phyloP scores from a whole-genome alignment of 2,113 vertebrate genomes.

The Oryctolagus cuniculus region mOryCun1.1 NC_091453.1:115905501-115906000 shows the following conservation, averaged over 20 bases:
- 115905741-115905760: neutral
- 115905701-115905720: neutral
- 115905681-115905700: slow-evolving; percentile 25
- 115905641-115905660: slow-evolving; percentile 53
- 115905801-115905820: neutral
- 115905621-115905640: neutral
- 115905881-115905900: slow-evolving; percentile 43
- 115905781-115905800: neutral
- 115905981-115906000: neutral
- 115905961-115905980: neutral
- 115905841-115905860: neutral
- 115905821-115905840: slow-evolving; percentile 23
- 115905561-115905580: neutral
- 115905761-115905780: slow-evolving; percentile 28
- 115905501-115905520: neutral
- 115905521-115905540: slow-evolving; percentile 37
- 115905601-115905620: neutral
- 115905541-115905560: neutral
- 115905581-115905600: neutral
- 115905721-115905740: neutral
- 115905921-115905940: neutral
- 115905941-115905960: neutral
- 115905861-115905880: neutral
- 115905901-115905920: neutral
- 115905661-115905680: neutral